Conservation (phyloP, 1,140 invertebrate genomes). For the Penaeus indicus region DNA sequence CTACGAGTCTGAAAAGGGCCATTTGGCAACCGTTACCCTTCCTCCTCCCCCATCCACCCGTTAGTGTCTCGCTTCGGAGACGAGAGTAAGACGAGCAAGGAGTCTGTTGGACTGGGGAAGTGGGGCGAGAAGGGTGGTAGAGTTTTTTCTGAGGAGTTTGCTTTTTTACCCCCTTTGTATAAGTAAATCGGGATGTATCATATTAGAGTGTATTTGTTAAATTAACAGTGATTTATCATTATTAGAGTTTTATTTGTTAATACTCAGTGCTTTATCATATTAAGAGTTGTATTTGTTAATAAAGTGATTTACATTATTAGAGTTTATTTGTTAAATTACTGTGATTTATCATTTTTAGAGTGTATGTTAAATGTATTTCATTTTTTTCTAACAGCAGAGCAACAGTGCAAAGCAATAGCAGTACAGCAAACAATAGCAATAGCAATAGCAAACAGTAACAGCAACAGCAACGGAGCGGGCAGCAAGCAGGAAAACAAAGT, state of each 20-base stretch:
- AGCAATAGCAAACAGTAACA: constrained; percentile 36
- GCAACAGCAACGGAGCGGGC: constrained; percentile 13
- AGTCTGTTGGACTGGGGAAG: too few relatives aligned
- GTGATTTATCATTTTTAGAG: not conserved
- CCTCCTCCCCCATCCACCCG: not conserved
- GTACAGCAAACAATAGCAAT: constrained; percentile 39
- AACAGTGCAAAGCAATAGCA: constrained; percentile 9
- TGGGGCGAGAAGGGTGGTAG: too few relatives aligned
- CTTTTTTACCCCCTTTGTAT: not conserved
- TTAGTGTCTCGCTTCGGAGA: not conserved
- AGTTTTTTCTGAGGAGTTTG: too few relatives aligned
- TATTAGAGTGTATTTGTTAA: too few relatives aligned
- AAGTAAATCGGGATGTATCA: too few relatives aligned
- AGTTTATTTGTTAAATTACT: too few relatives aligned
- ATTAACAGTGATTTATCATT: too few relatives aligned
- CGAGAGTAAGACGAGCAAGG: too few relatives aligned
- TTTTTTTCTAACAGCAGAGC: not conserved
- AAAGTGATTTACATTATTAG: too few relatives aligned
- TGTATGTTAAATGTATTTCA: not conserved
- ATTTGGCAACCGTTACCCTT: not conserved
- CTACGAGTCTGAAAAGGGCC: not conserved
- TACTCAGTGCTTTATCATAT: too few relatives aligned
- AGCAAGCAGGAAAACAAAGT: constrained; percentile 2
- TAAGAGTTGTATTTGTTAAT: too few relatives aligned
- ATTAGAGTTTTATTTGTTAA: too few relatives aligned